phyloP scores from a whole-genome alignment of 2,113 vertebrate species.

The Daboia siamensis region DNA sequence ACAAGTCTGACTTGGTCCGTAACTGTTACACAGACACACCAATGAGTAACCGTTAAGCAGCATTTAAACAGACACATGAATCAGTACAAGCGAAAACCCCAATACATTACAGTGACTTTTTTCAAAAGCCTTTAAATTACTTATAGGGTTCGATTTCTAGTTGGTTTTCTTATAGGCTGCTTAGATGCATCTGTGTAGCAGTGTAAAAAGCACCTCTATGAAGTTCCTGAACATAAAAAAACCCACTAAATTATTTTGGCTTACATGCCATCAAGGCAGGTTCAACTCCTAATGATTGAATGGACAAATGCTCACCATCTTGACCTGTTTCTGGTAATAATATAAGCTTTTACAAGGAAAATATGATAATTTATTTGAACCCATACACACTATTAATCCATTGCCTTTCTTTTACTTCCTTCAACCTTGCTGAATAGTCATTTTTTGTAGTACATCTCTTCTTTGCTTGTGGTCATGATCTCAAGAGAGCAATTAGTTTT shows the following conservation, averaged over 20 bases:
- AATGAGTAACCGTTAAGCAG: no score
- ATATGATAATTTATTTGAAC: neutral
- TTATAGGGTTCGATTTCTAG: neutral
- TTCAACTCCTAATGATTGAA: neutral
- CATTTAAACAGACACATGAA: no score
- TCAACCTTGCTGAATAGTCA: neutral
- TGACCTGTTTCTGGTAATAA: neutral
- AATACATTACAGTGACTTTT: neutral
- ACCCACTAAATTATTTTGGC: neutral
- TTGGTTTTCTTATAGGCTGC: neutral
- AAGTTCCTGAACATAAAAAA: neutral
- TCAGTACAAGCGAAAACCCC: no score
- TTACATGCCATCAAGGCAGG: neutral
- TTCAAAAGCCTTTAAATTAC: neutral
- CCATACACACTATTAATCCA: neutral
- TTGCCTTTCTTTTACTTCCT: neutral
- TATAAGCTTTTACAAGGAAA: neutral
- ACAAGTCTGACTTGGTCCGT: no score
- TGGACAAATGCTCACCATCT: neutral
- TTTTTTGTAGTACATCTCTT: neutral
- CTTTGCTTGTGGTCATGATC: neutral
- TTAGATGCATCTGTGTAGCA: neutral
- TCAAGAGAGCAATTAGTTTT: neutral
- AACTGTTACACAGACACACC: no score
- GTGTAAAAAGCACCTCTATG: neutral